Base-by-base conservation (phyloP, 2,113 vertebrate genomes). In the Dipodomys ordii region DNA sequence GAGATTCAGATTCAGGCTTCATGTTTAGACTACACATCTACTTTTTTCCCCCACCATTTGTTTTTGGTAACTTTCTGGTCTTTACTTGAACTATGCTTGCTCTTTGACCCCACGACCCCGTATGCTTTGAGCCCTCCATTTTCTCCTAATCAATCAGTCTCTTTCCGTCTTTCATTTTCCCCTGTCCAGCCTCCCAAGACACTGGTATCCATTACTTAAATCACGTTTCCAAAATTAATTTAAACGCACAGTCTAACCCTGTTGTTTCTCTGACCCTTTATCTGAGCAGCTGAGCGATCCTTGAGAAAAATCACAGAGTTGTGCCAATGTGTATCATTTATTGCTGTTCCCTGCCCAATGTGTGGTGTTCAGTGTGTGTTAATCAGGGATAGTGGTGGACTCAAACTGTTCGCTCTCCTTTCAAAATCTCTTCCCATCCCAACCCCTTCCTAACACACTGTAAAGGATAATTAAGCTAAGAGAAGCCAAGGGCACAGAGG, bases 91-190 rank as follows among this genome's bases (percentile, higher is more conserved):
- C 94, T 86, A 1, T 39, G 28, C n/a, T 94, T 88, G 74, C 82
- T 92, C 82, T 96, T 96, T 92, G 93, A 95, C 93, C 82, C 87
- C 12, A 44, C 92, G 95, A 93, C 85, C 94, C 22, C 15, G 53
- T 69, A 74, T 39, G 60, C 76, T 92, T 71, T 83, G 87, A 97
- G 88, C 78, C 25, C 25, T 90, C 74, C 27, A 60, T 90, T 82
- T 92, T 82, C 94, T 94, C 88, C 49, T 91, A 35, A 93, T 87
- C 87, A 78, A 83, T 95, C 60, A 91, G 32, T 65, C 64, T 22
- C 46, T 67, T 74, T 80, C 86, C 53, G 25, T 90, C 80, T 90
- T 85, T 32, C 27, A 18, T 86, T 92, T 95, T 53, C 72, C 57
- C 53, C 62, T 39, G 19, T 83, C 68, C 27, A 69, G 72, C 9